Conservation (phyloP, 2,888 invertebrate genomes). For the Meta bourneti region DNA sequence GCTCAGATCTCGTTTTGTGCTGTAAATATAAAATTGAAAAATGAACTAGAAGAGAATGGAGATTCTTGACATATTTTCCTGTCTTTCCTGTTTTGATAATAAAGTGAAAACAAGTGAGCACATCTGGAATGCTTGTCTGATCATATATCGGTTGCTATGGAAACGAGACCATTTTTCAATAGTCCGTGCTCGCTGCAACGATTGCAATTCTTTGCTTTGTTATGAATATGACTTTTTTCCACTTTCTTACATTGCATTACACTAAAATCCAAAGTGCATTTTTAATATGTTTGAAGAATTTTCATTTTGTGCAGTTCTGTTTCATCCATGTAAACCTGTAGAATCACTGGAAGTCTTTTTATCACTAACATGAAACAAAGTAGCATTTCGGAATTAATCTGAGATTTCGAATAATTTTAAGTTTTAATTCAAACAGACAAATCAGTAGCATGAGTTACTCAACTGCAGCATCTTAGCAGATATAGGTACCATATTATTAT, state of each 20-base stretch:
- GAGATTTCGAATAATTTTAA: too few relatives aligned
- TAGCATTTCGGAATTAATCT: not conserved
- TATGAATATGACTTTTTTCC: not conserved
- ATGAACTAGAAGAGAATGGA: constrained; percentile 40
- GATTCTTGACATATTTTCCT: constrained; percentile 50
- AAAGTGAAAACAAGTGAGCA: constrained; percentile 66
- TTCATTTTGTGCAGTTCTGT: not conserved
- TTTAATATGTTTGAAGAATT: not conserved
- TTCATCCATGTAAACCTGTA: not conserved
- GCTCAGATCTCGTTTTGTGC: not conserved
- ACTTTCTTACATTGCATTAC: not conserved
- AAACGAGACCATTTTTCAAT: constrained; percentile 54
- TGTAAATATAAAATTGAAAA: constrained; percentile 61
- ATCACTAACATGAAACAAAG: not conserved
- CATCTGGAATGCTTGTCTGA: constrained; percentile 67
- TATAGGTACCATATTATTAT: too few relatives aligned
- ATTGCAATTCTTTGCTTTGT: constrained; percentile 21
- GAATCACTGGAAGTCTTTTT: not conserved
- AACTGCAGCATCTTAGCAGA: too few relatives aligned
- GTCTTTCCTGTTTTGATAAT: constrained; percentile 56
- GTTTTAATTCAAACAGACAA: too few relatives aligned
- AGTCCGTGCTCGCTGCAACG: constrained; percentile 4
- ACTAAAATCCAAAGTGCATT: not conserved
- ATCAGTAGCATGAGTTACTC: too few relatives aligned
- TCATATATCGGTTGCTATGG: constrained; percentile 62